These are phyloP conservation scores for Calliphora vomitoria DNA, from an alignment of 2,888 invertebrate genomes.

Conservation along the genomic window DNA sequence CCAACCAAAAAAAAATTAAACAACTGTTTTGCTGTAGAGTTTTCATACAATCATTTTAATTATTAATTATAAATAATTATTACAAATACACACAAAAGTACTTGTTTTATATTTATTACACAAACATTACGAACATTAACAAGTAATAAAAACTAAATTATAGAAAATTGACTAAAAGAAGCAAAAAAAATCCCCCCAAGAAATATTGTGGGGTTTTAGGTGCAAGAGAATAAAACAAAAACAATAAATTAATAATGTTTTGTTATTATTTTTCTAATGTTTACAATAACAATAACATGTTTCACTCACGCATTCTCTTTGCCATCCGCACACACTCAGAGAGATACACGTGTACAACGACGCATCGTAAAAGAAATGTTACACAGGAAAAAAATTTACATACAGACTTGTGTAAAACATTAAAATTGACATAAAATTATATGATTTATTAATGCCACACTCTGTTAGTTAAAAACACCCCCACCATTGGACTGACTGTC, in stretches of 20 bases:
- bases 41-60: conserved; percentile 31
- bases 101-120: not conserved
- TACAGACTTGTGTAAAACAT: conserved; percentile 41
- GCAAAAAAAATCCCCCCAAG: not conserved
- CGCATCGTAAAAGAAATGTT: not conserved
- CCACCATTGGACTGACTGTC: not conserved
- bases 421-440: conserved; percentile 33
- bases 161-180: conserved; percentile 8
- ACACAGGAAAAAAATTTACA: not conserved
- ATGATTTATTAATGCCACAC: conserved; percentile 46
- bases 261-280: no score
- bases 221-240: not conserved
- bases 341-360: no score
- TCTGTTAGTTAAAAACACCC: not conserved
- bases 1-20: not conserved
- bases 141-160: conserved; percentile 13
- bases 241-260: no score
- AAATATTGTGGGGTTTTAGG: not conserved
- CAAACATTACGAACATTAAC: not conserved
- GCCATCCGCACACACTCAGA: not conserved
- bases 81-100: not conserved
- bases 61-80: conserved; percentile 45
- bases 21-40: conserved; percentile 13
- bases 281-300: no score
- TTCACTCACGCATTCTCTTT: not conserved